phyloP scores from a whole-genome alignment of 1,140 invertebrate species.

The Orchestia grillus region DNA sequence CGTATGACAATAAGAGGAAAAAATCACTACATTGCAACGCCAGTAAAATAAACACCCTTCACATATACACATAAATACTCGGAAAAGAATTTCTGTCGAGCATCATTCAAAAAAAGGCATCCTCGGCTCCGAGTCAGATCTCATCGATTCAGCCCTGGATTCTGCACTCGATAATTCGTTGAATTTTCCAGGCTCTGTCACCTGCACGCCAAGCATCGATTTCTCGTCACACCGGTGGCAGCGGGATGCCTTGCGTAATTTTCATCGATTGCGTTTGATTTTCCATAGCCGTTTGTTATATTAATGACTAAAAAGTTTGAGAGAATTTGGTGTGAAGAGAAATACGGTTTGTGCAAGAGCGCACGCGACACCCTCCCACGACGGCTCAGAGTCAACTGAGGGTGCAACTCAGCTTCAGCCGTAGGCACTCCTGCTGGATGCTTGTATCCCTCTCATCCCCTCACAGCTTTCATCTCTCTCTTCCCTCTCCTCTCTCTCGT shows the following conservation, averaged over 20 bases:
- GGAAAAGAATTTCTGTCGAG: no score
- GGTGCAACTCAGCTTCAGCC: background rate
- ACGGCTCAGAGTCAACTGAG: background rate
- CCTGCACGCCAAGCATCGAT: background rate
- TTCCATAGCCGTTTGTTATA: background rate
- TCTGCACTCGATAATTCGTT: background rate
- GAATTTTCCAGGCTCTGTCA: background rate
- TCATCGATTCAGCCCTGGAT: background rate
- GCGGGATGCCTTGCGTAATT: background rate
- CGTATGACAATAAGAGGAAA: background rate
- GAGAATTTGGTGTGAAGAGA: background rate
- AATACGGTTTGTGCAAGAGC: background rate
- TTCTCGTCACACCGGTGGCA: background rate
- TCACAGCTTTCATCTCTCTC: constrained; percentile 8
- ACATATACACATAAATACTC: background rate
- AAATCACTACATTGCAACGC: background rate
- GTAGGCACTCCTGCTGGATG: background rate
- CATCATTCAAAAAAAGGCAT: no score
- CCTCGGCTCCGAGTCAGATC: no score
- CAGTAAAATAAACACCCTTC: background rate
- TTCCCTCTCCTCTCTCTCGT: background rate
- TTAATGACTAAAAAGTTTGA: background rate
- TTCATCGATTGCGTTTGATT: background rate
- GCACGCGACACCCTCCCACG: constrained; percentile 54
- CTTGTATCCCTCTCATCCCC: background rate